Conservation (phyloP, 2,113 vertebrate genomes). For the Channa maculata region DNA sequence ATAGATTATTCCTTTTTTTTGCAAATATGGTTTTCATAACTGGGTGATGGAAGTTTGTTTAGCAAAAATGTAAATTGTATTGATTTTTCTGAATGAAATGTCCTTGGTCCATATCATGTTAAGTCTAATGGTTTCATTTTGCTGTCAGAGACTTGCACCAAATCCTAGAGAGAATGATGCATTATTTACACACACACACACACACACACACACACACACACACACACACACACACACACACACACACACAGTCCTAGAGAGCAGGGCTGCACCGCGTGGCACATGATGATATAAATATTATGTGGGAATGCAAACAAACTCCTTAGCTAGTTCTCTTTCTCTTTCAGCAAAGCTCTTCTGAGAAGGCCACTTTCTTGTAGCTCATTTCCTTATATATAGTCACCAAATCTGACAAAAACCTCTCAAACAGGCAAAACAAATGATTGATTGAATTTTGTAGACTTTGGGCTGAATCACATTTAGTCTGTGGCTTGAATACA, state of each 20-base stretch:
- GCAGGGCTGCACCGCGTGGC: constrained; percentile 47
- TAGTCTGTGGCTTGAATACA: no score
- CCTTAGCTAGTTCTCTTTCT: constrained; percentile 49
- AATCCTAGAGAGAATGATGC: constrained; percentile 44
- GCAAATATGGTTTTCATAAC: constrained; percentile 22
- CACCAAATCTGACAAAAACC: constrained; percentile 33
- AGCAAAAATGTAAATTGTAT: constrained; percentile 20
- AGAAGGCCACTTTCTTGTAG: constrained; percentile 46
- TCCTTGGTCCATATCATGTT: constrained; percentile 15
- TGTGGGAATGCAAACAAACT: constrained; percentile 82
- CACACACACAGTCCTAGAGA: constrained; percentile 26
- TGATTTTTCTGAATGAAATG: constrained; percentile 51
- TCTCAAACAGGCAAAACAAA: constrained; percentile 53
- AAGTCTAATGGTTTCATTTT: constrained; percentile 58
- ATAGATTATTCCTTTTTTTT: background rate
- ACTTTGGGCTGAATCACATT: no score
- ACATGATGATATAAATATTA: constrained; percentile 76
- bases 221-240: constrained; percentile 15
- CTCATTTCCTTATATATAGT: constrained; percentile 46
- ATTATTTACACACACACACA: constrained; percentile 16
- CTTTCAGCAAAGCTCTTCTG: constrained; percentile 62
- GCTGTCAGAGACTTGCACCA: constrained; percentile 33
- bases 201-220: constrained; percentile 21
- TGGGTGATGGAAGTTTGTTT: constrained; percentile 20
- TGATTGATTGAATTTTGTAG: constrained; percentile 40